phyloP scores from a whole-genome alignment of 1,140 invertebrate species.

The Zophobas morio region DNA sequence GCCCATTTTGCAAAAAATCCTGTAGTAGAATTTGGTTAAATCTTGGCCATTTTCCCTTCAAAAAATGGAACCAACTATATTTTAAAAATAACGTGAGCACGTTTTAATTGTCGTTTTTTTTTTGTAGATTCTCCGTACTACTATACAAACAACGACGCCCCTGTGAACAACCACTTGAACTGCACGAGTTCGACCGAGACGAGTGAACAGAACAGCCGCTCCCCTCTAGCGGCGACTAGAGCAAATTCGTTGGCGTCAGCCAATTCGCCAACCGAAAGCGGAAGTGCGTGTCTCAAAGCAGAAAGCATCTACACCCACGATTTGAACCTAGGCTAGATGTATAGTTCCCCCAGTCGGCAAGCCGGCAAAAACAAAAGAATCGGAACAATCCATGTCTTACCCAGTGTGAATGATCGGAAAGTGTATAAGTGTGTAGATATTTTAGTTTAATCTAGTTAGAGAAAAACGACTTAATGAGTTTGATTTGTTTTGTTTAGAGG shows the following conservation, averaged over 20 bases:
- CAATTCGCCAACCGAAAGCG: constrained; percentile 80
- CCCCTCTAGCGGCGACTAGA: constrained; percentile 78
- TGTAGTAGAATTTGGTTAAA: too few relatives aligned
- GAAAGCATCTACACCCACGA: constrained; percentile 72
- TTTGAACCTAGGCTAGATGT: constrained; percentile 67
- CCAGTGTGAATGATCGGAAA: constrained; percentile 43
- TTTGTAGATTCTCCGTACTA: constrained; percentile 77
- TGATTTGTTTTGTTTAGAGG: constrained; percentile 34
- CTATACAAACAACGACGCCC: constrained; percentile 75
- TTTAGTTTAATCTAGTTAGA: constrained; percentile 41
- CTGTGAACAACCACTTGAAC: constrained; percentile 67
- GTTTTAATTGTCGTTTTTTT: not conserved
- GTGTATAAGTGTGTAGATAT: constrained; percentile 54
- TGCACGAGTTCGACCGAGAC: constrained; percentile 63
- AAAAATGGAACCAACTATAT: too few relatives aligned
- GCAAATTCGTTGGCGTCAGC: constrained; percentile 80
- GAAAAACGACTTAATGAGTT: constrained; percentile 22
- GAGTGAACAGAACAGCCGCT: constrained; percentile 72
- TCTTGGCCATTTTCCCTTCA: too few relatives aligned
- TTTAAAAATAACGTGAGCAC: too few relatives aligned
- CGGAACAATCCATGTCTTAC: constrained; percentile 18
- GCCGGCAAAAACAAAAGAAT: constrained; percentile 2
- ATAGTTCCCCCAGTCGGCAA: not conserved
- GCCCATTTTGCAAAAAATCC: too few relatives aligned
- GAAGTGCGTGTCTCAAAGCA: constrained; percentile 79